These are phyloP conservation scores for Scaptomyza graminum DNA, from an alignment of 1,140 invertebrate species.

Conservation along the genomic window DNA sequence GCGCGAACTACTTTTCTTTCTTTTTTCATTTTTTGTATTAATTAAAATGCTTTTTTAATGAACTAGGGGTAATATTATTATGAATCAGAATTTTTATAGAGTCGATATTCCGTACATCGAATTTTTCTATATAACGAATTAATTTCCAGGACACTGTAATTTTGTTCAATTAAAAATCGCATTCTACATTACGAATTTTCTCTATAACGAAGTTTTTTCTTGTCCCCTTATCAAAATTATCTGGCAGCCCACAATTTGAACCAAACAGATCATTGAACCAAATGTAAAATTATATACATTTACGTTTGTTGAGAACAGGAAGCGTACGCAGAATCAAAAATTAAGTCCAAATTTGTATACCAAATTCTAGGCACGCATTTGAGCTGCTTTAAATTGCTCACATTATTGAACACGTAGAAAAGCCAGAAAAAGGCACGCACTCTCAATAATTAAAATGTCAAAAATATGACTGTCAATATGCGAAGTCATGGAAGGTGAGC, in stretches of 20 bases:
- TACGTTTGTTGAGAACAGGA: slow-evolving; percentile 16
- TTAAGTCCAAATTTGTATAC: slow-evolving; percentile 13
- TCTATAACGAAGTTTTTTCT: too few relatives aligned
- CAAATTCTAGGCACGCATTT: slow-evolving; percentile 61
- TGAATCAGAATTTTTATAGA: too few relatives aligned
- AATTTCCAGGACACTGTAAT: too few relatives aligned
- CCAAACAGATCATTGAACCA: slow-evolving; percentile 66
- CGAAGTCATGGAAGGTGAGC: slow-evolving; percentile 49
- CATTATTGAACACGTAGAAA: slow-evolving; percentile 70
- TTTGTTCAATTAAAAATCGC: too few relatives aligned
- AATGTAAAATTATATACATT: slow-evolving; percentile 20
- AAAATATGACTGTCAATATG: slow-evolving; percentile 69
- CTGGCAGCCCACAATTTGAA: slow-evolving; percentile 46
- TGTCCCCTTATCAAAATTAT: too few relatives aligned
- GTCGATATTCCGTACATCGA: too few relatives aligned
- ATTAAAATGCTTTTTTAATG: too few relatives aligned
- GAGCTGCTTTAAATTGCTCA: slow-evolving; percentile 74
- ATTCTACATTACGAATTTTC: background rate
- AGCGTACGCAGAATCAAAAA: slow-evolving; percentile 34
- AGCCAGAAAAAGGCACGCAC: slow-evolving; percentile 53
- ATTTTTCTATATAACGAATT: too few relatives aligned
- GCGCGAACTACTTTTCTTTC: background rate
- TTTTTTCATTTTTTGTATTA: background rate
- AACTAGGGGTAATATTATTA: too few relatives aligned
- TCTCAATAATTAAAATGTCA: slow-evolving; percentile 72